Conservation (phyloP, 2,113 vertebrate species). For the Ameiurus melas region DNA sequence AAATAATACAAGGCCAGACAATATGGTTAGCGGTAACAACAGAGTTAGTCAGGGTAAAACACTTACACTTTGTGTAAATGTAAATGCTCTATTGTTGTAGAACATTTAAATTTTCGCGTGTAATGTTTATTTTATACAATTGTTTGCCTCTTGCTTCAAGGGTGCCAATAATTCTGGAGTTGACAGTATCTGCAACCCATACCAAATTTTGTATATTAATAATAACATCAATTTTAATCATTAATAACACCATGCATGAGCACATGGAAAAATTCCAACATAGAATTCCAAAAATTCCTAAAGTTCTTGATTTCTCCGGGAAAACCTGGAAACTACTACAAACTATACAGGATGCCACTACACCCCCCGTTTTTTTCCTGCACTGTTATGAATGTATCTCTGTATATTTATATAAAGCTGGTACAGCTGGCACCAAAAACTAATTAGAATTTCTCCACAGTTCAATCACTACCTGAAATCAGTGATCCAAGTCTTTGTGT, state of each 20-base stretch:
- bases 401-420: background rate
- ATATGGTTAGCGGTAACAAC: background rate
- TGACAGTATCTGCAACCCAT: background rate
- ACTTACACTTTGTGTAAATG: background rate
- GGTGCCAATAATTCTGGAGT: background rate
- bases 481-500: background rate
- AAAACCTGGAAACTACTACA: no score
- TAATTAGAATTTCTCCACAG: background rate
- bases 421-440: background rate
- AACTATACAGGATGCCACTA: no score
- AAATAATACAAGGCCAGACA: background rate
- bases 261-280: background rate
- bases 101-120: background rate
- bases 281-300: no score
- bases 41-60: background rate
- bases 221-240: background rate
- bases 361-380: no score
- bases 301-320: background rate
- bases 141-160: background rate
- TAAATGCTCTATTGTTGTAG: background rate
- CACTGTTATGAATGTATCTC: no score
- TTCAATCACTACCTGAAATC: background rate
- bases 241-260: background rate
- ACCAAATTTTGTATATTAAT: background rate
- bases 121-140: background rate